Percentiles rank a stretch among this genome's conserved stretches.
These are phyloP conservation scores for Stegastes partitus DNA, from an alignment of 2,113 vertebrate genomes.

Conservation along the genomic window DNA sequence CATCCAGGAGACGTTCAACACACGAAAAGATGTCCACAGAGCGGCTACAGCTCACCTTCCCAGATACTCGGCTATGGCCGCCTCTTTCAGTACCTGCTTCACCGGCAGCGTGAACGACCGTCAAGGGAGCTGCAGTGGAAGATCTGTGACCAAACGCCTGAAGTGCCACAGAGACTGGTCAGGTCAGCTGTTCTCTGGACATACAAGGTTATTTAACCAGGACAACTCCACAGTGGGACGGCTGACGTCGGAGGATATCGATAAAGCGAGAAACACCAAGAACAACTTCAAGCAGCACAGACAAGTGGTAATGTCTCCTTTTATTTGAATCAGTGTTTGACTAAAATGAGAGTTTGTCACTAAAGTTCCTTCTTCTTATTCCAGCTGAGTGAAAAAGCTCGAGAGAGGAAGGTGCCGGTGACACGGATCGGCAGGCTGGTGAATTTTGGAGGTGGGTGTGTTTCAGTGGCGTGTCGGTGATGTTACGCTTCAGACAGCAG, in stretches of 20 bases:
- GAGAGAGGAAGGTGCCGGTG: conserved; percentile 92
- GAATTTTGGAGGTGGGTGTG: conserved; percentile 90
- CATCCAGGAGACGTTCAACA: conserved; percentile 34
- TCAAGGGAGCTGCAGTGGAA: not conserved
- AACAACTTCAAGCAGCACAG: conserved; percentile 87
- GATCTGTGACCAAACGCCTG: not conserved
- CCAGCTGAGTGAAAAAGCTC: conserved; percentile 91
- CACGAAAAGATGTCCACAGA: conserved; percentile 10
- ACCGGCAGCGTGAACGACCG: not conserved
- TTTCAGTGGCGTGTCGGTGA: not conserved
- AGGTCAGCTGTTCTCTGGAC: conserved; percentile 72
- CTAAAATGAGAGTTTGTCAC: not conserved
- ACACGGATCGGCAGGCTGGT: conserved; percentile 91
- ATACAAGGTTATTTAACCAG: conserved; percentile 86
- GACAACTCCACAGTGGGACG: conserved; percentile 86
- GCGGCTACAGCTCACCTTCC: not conserved
- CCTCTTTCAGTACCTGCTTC: conserved; percentile 35
- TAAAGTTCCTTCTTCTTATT: not conserved
- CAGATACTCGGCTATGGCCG: conserved; percentile 34
- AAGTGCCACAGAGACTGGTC: conserved; percentile 39
- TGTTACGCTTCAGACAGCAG: not conserved
- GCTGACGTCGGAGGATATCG: conserved; percentile 88
- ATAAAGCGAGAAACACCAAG: conserved; percentile 89
- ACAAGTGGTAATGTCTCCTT: conserved; percentile 86
- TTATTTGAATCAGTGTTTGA: not conserved